Percentiles rank a stretch among this genome's conserved stretches.
phyloP scores from a whole-genome alignment of 2,113 vertebrate genomes.

The Myrmophylax atrothorax region DNA sequence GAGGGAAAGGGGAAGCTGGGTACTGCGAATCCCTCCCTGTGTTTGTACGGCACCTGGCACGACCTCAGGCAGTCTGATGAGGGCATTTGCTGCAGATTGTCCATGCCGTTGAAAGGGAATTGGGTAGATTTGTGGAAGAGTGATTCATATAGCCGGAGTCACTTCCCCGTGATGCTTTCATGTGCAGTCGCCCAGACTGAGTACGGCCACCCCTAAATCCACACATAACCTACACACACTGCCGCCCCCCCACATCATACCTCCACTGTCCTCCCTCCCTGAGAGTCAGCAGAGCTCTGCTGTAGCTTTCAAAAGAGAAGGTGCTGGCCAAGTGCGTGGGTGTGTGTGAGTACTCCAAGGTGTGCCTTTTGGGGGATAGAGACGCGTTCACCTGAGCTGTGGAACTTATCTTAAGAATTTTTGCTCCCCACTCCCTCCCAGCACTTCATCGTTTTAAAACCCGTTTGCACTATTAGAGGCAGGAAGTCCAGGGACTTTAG shows the following conservation, averaged over 20 bases:
- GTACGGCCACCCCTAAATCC: neutral
- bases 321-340: neutral
- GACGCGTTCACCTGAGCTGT: accelerated
- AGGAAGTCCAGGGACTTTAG: accelerated
- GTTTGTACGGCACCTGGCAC: neutral
- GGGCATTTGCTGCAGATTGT: neutral
- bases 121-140: neutral
- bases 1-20: neutral
- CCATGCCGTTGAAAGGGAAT: accelerated
- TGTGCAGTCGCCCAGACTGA: neutral
- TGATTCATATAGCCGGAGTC: neutral
- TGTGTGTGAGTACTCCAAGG: neutral
- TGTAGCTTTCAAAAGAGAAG: neutral
- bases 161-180: neutral
- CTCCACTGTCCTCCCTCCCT: no score
- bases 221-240: neutral
- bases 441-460: neutral
- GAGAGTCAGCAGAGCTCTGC: neutral
- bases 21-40: accelerated
- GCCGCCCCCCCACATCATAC: neutral
- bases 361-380: neutral
- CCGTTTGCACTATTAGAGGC: accelerated
- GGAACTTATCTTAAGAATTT: neutral
- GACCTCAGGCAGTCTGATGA: neutral
- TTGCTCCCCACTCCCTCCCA: neutral